phyloP scores from a whole-genome alignment of 2,797 vertebrate genomes.

The Discoglossus pictus region DNA sequence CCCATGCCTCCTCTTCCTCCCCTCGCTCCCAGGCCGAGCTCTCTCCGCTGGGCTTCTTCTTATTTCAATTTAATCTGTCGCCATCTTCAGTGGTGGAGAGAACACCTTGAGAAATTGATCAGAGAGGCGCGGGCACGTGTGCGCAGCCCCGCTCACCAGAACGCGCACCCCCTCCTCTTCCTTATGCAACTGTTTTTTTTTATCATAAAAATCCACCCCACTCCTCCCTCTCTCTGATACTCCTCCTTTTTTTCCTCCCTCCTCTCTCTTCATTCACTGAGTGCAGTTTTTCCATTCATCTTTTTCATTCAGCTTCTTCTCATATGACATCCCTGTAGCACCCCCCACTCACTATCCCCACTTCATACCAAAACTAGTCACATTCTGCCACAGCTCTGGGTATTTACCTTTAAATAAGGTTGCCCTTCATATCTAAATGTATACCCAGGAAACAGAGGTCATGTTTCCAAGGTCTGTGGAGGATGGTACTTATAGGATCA shows the following conservation, averaged over 20 bases:
- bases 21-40: conserved; percentile 47
- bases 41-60: conserved; percentile 32
- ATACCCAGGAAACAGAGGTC: no score
- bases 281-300: conserved; percentile 41
- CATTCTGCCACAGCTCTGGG: background rate
- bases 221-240: conserved; percentile 39
- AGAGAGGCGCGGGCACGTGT: conserved; percentile 59
- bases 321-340: conserved; percentile 36
- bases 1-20: conserved; percentile 55
- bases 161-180: conserved; percentile 60
- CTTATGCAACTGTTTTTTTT: conserved; percentile 49
- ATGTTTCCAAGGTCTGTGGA: background rate
- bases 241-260: conserved; percentile 46
- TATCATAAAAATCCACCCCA: conserved; percentile 38
- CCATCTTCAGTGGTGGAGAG: conserved; percentile 78
- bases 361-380: conserved; percentile 39
- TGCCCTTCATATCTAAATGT: no score
- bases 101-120: conserved; percentile 74
- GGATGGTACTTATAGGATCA: no score
- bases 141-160: conserved; percentile 58
- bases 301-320: conserved; percentile 38
- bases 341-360: conserved; percentile 51
- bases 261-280: conserved; percentile 57
- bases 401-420: background rate
- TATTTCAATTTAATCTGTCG: conserved; percentile 73